Base-by-base conservation (phyloP, 1,140 invertebrate genomes). In the Trypoxylus dichotomus region DNA sequence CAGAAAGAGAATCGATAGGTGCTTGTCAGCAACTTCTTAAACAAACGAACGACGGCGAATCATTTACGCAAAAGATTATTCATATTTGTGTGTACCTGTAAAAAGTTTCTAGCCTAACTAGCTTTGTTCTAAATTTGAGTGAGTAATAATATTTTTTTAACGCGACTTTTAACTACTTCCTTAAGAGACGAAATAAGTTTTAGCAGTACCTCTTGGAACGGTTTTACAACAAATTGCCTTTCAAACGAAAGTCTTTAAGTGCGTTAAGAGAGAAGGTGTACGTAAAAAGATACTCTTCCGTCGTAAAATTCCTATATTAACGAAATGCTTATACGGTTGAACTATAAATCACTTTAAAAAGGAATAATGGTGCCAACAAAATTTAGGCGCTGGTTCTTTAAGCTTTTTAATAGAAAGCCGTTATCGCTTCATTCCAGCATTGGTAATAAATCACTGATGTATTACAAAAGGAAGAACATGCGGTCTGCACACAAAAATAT, bases 311-410 rank as follows among this genome's bases (percentile, higher is more conserved):
- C 60, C 60, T 68, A 68, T 29, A 68, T 19, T 13, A 68, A 68
- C 60, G 60, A 68, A 68, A 68, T 68, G 60, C 60, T 13, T 68
- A 68, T 68, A 68, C 60, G 60, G 24, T 24, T n/a, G 24, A 68
- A 68, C 60, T 68, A 68, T 68, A 68, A 68, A 68, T 68, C 60
- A 68, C 60, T 24, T 68, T 68, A 68, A 68, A 68, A 68, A 68
- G 60, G 21, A 68, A 68, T 68, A 68, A 68, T 68, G 60, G 60
- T 68, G 60, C 60, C 60, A 68, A 68, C 60, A 68, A 68, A 68
- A 68, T 68, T 68, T 68, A 24, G 25, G 13, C 60, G 60, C 60
- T 24, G 21, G 60, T 68, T 68, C 6, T 68, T 68, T 68, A 68
- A 68, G 60, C 24, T 29, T 68, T 68, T 68, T 68, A 58, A 58